Conservation (phyloP, 2,888 invertebrate species). For the Drosophila niveifrons region DNA sequence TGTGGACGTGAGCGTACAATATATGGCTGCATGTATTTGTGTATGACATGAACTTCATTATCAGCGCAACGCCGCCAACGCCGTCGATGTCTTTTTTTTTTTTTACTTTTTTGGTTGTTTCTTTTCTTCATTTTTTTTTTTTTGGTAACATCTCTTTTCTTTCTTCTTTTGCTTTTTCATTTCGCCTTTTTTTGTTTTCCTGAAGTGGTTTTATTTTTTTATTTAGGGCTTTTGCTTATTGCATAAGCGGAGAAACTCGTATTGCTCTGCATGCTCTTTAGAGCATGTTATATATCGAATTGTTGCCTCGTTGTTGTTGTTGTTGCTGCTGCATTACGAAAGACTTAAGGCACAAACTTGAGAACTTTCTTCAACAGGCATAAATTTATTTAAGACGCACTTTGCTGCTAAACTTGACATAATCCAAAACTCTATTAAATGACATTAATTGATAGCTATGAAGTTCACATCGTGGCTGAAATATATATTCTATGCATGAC, state of each 20-base stretch:
- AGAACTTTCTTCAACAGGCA: constrained; percentile 72
- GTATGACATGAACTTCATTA: constrained; percentile 78
- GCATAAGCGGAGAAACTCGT: constrained; percentile 81
- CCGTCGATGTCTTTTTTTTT: constrained; percentile 21
- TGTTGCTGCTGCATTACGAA: constrained; percentile 46
- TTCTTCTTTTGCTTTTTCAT: constrained; percentile 41
- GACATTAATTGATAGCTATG: background rate
- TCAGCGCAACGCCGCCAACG: constrained; percentile 65
- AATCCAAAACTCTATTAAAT: background rate
- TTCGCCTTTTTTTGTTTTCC: constrained; percentile 62
- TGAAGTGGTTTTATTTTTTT: constrained; percentile 68
- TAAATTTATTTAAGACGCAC: constrained; percentile 55
- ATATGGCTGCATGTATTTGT: constrained; percentile 12
- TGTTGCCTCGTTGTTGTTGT: constrained; percentile 22
- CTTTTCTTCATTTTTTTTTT: constrained; percentile 21
- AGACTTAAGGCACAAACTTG: constrained; percentile 72
- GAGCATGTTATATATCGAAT: constrained; percentile 67
- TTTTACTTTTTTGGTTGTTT: background rate
- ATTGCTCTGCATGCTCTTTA: constrained; percentile 71
- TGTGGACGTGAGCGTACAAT: constrained; percentile 14
- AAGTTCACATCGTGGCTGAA: background rate
- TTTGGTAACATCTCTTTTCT: constrained; percentile 74
- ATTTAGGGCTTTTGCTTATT: constrained; percentile 77
- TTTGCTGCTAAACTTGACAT: background rate
- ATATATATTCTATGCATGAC: background rate